Conservation (phyloP, 2,888 invertebrate species). For the Caenorhabditis doughertyi region DNA sequence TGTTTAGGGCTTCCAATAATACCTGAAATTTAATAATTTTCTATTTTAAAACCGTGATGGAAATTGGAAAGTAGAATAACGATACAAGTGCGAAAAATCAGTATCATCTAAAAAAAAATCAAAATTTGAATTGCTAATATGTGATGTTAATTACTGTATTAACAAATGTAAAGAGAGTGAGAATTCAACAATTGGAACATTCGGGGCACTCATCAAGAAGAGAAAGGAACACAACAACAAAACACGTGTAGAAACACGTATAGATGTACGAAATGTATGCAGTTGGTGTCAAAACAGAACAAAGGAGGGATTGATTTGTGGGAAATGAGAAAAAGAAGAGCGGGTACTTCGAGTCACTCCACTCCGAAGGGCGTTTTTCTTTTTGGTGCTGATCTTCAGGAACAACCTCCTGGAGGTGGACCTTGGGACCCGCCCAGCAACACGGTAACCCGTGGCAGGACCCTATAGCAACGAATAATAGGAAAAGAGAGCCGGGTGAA, state of each 20-base stretch:
- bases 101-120: not conserved
- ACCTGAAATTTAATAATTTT: too few species aligned
- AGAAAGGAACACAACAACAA: too few species aligned
- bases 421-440: too few species aligned
- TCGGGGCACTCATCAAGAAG: conserved; percentile 5
- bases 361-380: not conserved
- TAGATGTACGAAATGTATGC: conserved; percentile 19
- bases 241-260: conserved; percentile 1
- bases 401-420: too few species aligned
- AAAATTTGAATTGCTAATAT: not conserved
- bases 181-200: not conserved
- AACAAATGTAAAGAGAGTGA: not conserved
- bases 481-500: not conserved
- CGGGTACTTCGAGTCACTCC: not conserved
- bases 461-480: too few species aligned
- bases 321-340: conserved; percentile 10
- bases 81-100: not conserved
- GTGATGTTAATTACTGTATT: not conserved
- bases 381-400: conserved; percentile 27
- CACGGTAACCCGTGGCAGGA: not conserved
- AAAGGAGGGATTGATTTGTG: conserved; percentile 39
- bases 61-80: too few species aligned
- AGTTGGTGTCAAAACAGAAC: conserved; percentile 22
- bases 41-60: too few species aligned
- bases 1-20: too few species aligned